phyloP scores from a whole-genome alignment of 2,888 invertebrate genomes.

The Cheilosia vernalis region DNA sequence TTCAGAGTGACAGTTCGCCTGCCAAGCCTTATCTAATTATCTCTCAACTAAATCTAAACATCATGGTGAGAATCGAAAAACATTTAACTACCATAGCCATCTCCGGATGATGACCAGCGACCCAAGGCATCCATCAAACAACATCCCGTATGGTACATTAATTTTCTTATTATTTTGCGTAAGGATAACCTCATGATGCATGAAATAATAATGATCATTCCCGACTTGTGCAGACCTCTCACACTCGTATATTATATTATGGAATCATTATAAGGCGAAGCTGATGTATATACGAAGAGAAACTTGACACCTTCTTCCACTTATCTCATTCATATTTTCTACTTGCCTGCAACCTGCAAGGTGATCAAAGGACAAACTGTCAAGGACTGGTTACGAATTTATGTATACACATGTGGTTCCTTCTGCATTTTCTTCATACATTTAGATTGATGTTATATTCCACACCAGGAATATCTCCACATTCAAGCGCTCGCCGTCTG shows the following conservation, averaged over 20 bases:
- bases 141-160: no score
- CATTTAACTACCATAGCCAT: no score
- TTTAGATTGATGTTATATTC: slow-evolving; percentile 52
- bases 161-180: no score
- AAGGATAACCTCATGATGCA: no score
- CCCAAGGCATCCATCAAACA: no score
- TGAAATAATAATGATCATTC: no score
- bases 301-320: background rate
- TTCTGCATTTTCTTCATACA: slow-evolving; percentile 37
- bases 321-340: background rate
- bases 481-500: background rate
- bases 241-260: slow-evolving; percentile 22
- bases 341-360: background rate
- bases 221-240: no score
- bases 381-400: slow-evolving; percentile 52
- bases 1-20: no score
- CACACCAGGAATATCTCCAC: background rate
- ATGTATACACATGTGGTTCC: slow-evolving; percentile 41
- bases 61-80: no score
- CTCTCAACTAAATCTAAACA: no score
- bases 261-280: background rate
- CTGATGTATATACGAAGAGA: background rate
- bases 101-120: no score
- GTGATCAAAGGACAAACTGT: slow-evolving; percentile 43
- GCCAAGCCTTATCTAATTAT: no score